phyloP scores from a whole-genome alignment of 2,888 invertebrate species.

The Alsophila aescularia region DNA sequence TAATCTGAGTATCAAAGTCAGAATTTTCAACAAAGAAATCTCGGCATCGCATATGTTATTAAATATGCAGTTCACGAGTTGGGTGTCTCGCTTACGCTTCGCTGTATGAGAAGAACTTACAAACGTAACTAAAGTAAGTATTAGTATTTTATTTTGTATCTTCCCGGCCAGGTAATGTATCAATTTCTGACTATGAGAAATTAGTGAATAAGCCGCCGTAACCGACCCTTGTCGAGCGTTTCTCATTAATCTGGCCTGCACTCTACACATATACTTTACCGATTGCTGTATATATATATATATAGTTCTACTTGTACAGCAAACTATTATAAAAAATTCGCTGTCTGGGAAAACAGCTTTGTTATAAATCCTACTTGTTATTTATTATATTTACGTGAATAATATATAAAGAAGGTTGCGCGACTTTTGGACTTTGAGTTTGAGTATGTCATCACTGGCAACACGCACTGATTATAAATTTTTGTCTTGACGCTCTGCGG shows the following conservation, averaged over 20 bases:
- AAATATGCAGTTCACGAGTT: constrained; percentile 12
- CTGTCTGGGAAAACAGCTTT: no score
- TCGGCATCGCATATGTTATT: not conserved
- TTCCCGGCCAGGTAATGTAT: not conserved
- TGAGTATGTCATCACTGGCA: no score
- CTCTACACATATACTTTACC: constrained; percentile 12
- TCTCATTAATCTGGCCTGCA: constrained; percentile 17
- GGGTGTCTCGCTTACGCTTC: no score
- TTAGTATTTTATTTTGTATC: not conserved
- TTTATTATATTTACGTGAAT: no score
- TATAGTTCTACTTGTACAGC: not conserved
- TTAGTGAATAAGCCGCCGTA: constrained; percentile 15
- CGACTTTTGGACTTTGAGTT: no score
- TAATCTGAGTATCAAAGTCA: not conserved
- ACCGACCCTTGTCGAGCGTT: constrained; percentile 3
- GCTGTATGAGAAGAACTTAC: no score
- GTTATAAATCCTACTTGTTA: no score
- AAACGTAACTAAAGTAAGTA: no score
- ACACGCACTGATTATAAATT: no score
- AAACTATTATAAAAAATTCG: not conserved
- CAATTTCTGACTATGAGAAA: constrained; percentile 4
- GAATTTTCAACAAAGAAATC: not conserved
- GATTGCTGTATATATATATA: not conserved
- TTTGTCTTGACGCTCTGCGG: no score
- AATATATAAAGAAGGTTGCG: no score